Conservation (phyloP, 2,797 vertebrate genomes). For the Darevskia nairensis region DNA sequence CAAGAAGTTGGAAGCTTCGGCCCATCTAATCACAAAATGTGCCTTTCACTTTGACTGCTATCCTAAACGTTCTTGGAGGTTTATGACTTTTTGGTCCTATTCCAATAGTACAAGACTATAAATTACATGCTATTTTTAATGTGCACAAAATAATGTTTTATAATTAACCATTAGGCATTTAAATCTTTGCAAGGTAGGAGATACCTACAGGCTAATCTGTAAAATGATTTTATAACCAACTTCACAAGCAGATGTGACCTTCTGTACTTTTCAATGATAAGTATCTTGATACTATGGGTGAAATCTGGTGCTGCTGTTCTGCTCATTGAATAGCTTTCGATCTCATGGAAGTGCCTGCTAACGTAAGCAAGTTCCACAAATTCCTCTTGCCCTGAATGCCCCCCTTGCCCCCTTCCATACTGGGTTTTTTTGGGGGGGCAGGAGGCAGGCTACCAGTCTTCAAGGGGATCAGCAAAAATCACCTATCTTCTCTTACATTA, state of each 20-base stretch:
- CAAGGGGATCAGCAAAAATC: too few species aligned
- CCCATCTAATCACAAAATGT: neutral
- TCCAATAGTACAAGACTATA: neutral
- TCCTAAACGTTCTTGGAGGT: slow-evolving; percentile 1
- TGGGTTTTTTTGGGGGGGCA: too few species aligned
- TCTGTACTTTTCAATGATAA: slow-evolving; percentile 33
- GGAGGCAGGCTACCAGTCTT: too few species aligned
- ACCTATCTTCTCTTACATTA: too few species aligned
- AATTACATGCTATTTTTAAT: slow-evolving; percentile 23
- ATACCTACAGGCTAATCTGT: slow-evolving; percentile 9
- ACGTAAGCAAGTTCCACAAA: too few species aligned
- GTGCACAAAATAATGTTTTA: slow-evolving; percentile 32
- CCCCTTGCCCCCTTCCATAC: too few species aligned
- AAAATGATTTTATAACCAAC: neutral
- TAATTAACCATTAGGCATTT: slow-evolving; percentile 29
- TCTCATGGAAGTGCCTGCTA: neutral
- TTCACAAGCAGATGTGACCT: slow-evolving; percentile 23
- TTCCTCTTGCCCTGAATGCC: too few species aligned
- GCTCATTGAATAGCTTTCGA: neutral
- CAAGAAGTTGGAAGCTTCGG: neutral
- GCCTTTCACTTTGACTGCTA: slow-evolving; percentile 10
- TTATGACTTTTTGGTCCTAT: slow-evolving; percentile 20
- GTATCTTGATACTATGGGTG: neutral
- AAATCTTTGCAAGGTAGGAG: slow-evolving; percentile 19
- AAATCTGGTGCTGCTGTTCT: neutral